phyloP scores from a whole-genome alignment of 2,888 invertebrate genomes.

The Macaria notata region DNA sequence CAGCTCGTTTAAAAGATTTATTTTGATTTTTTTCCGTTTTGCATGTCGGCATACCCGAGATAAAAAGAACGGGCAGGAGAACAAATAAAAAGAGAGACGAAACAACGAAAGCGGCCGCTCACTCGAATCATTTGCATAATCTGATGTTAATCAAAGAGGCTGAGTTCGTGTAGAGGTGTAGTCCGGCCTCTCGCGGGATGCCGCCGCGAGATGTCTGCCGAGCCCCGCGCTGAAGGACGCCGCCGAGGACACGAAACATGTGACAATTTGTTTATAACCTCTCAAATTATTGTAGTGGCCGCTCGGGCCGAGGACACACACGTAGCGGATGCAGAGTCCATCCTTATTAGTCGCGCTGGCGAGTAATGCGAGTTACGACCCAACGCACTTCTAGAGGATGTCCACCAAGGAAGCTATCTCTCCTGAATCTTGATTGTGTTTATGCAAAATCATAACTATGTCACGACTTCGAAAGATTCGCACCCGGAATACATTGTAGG shows the following conservation, averaged over 20 bases:
- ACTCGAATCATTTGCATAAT: constrained; percentile 79
- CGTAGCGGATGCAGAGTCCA: constrained; percentile 51
- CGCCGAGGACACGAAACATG: not conserved
- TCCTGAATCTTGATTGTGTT: constrained; percentile 33
- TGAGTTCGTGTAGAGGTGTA: constrained; percentile 43
- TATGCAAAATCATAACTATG: no score
- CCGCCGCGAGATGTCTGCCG: not conserved
- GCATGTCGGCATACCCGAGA: constrained; percentile 76
- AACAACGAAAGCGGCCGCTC: constrained; percentile 77
- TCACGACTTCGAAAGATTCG: no score
- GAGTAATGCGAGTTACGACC: constrained; percentile 37
- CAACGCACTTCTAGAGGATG: constrained; percentile 48
- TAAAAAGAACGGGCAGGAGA: constrained; percentile 68
- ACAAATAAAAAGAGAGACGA: constrained; percentile 70
- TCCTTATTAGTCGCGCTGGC: constrained; percentile 50
- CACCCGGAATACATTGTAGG: not conserved
- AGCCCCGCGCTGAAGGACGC: no score
- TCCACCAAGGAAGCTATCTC: constrained; percentile 36
- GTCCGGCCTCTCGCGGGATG: constrained; percentile 15
- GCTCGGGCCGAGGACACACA: constrained; percentile 44
- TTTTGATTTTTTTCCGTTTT: constrained; percentile 65
- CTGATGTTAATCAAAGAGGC: constrained; percentile 80
- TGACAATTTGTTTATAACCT: constrained; percentile 7
- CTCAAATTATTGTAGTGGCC: constrained; percentile 14
- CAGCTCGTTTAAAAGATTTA: constrained; percentile 74